Base-by-base conservation (phyloP, 1,140 invertebrate species). In the Drosophila leontia region DNA sequence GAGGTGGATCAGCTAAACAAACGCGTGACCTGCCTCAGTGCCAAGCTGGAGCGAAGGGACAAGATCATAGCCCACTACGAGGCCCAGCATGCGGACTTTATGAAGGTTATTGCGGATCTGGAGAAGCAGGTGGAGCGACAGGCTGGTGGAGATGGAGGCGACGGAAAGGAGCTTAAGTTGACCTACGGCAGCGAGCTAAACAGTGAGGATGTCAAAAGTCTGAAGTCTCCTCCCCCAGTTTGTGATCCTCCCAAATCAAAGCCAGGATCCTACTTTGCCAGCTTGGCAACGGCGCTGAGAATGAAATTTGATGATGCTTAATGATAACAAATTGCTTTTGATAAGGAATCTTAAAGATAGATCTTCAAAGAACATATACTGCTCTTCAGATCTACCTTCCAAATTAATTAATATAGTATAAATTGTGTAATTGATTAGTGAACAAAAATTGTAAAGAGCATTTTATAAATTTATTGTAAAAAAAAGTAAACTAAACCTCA, bases 21-120 rank as follows among this genome's bases (percentile, higher is more conserved):
- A 1, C 29, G 50, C 9, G 7, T 81, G 7, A 7, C 35, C 4
- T 23, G 53, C 4, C 51, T 90, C 1, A 48, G 42, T 4, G 39
- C 8, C 8, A 88, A 81, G 48, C 9, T 88, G 23, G 15, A 58
- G 6, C 85, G 80, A 5, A 69, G 84, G 2, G 61, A 88, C 29
- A 15, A 15, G 1, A 53, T 78, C 17, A 88, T 88, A 19, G 53
- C 85, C 29, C 78, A 62, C 12, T 84, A 78, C 41, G 78, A 78
- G 19, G 8, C 51, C 6, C 69, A 84, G 55, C 63, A 84, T 6
- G n/a, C 55, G 3, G 62, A 67, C 0, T 68, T 67, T 23, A 39
- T 81, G 69, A 19, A 1, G 3, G 8, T 85, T 0, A 63, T 82
- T 4, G 41, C 39, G 1, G 48, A 48, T 15, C 26, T 82, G 19